phyloP scores from a whole-genome alignment of 2,797 vertebrate genomes.

The Periparus ater region DNA sequence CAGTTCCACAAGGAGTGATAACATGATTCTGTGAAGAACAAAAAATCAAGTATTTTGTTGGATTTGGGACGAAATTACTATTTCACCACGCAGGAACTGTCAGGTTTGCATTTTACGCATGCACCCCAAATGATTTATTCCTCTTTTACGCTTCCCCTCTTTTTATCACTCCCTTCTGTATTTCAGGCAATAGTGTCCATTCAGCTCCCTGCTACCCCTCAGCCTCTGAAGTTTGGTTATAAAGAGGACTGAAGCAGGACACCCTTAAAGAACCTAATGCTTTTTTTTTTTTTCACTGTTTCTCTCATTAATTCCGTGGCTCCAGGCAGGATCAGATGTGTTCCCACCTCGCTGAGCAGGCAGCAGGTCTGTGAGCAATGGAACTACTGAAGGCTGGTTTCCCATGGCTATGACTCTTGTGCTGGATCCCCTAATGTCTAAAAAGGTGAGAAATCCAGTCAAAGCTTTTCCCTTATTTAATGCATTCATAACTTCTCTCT shows the following conservation, averaged over 20 bases:
- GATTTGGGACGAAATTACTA: background rate
- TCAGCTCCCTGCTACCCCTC: background rate
- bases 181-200: background rate
- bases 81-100: background rate
- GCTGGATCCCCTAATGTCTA: slow-evolving; percentile 27
- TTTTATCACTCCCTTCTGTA: background rate
- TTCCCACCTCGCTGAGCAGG: background rate
- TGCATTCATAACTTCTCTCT: slow-evolving; percentile 39
- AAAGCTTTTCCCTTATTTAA: slow-evolving; percentile 44
- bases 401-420: slow-evolving; percentile 1
- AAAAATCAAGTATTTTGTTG: background rate
- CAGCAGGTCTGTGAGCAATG: slow-evolving; percentile 35
- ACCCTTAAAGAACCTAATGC: background rate
- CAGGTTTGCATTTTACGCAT: background rate
- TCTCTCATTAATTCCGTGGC: background rate
- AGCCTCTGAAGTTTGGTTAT: slow-evolving; percentile 1
- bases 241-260: background rate
- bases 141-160: background rate
- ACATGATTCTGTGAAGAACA: background rate
- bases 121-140: background rate
- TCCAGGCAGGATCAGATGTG: background rate
- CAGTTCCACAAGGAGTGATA: background rate
- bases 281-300: background rate
- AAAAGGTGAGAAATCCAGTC: slow-evolving; percentile 52
- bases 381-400: slow-evolving; percentile 53